Evolutionary conservation across 2,113 vertebrate species (phyloP), one percentile per base, ranked within the genome.

Genomic region (Clupea harengus): DNA sequence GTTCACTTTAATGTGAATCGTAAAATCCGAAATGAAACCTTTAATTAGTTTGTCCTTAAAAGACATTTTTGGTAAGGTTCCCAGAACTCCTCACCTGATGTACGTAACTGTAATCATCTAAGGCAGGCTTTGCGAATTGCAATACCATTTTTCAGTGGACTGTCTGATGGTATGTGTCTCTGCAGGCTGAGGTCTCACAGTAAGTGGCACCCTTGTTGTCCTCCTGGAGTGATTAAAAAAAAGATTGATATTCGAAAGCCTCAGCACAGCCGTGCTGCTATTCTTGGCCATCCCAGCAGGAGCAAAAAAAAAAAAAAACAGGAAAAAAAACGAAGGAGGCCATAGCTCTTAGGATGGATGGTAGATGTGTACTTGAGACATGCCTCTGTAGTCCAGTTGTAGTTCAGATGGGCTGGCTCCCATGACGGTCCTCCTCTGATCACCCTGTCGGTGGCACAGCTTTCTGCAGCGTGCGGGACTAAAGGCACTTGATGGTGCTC

Each of bases 161-260:
- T 7, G n/a, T 28, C 22, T 8, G 1, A 28, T 75, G 67, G 2
- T 39, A 18, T 80, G 49, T 50, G 52, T 49, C 80, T 80, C 46
- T 10, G 22, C 47, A 54, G 46, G 72, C 47, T 28, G 45, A 46
- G 39, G 45, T 18, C 52, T 50, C 45, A 22, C 67, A 81, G 72
- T 20, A 8, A 54, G 25, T 20, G 82, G 81, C 45, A 44, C n/a
- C 54, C 46, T 78, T 15, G 20, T 39, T 15, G 20, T 39, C 82
- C 81, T 78, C 15, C 64, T n/a, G 17, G 81, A 45, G 75, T 81
- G 82, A 87, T 84, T 87, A 81, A 60, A 81, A 82, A 39, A 81
- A 86, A 49, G 57, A 87, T 84, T 84, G 52, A 81, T 81, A 47
- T 49, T 52, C 50, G 11, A 45, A 46, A 54, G 45, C 50, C 44